Evolutionary conservation across 2,113 vertebrate species (phyloP), one percentile per base, ranked within the genome.

Genomic region (Oxygymnocypris stewartii): DNA sequence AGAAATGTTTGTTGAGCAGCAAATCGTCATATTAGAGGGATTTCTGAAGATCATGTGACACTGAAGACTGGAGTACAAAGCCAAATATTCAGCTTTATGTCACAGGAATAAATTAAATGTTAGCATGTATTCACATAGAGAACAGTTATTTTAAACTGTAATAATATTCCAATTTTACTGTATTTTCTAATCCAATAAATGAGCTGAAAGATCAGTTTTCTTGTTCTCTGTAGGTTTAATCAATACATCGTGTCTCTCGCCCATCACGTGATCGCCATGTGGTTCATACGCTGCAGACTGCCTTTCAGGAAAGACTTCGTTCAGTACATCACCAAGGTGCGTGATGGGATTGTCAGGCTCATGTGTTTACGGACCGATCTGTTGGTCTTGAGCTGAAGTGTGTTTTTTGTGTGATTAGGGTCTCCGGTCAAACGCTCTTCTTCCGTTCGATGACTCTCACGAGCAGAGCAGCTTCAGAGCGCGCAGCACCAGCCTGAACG

Each of bases 211-310:
- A n/a, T n/a, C 4, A n/a, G n/a, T 77, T 28, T 49, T 25, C 14
- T 57, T 61, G 54, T 49, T 31, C 74, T 18, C 44, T 40, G 10
- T 88, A 99, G 98, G 91, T 99, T 98, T 89, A 99, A 99, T 88
- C 98, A 99, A 93, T 99, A 99, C 88, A 99, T 99, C 0, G 98
- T 99, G 42, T 99, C 97, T 67, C 94, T 99, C 92, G 98, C 98
- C 3, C 98, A 99, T 86, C 98, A 99, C 0, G 98, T 99, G 18
- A 99, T 99, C 0, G 96, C 98, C 25, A 99, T 99, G 97, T 99
- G 98, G 98, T 99, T 99, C 90, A 99, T 99, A 82, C 95, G 97
- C 82, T 99, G 98, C 89, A 95, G 98, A 71, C 95, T 99, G 11
- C 95, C 97, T 57, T 98, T 99, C 91, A 96, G 98, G 78, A 99